Base-by-base conservation (phyloP, 2,113 vertebrate genomes). In the Halichoeres trimaculatus region DNA sequence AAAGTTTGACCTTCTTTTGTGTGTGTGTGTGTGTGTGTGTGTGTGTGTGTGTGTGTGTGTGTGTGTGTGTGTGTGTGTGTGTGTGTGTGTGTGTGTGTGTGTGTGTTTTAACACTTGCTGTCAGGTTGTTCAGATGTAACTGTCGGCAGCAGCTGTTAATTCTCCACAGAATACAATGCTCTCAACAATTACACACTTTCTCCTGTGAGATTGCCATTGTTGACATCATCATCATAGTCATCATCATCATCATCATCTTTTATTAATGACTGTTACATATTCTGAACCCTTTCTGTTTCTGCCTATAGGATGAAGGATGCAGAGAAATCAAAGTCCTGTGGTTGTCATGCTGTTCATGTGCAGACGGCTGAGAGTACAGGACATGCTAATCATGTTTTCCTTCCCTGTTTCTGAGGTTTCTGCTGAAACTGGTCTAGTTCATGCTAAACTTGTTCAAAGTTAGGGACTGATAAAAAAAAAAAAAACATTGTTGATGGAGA, bases 1-100 rank as follows among this genome's bases (percentile, higher is more conserved):
- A 8, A 11, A 64, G 41, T n/a, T 81, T 16, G 52, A 67, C 48
- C 60, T 6, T 6, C n/a, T n/a, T n/a, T n/a, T n/a, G 24, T 64
- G 56, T 68, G 16, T 43, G 41, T 48, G 1, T 2, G 58, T 19
- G 1, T 47, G 4, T 69, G 58, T 63, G 66, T 48, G n/a, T 74
- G 38, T 52, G 38, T 36, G 50, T 50, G 1, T 2, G 58, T 19
- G 1, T 47, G 4, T 64, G 58, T 63, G 66, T 48, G n/a, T 74
- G 38, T 52, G 38, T 36, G 50, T 74, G n/a, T 55, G 58, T 56
- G 41, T 45, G 30, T 34, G 43, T 38, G 19, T 38, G 20, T 23
- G 35, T 52, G n/a, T 38, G 35, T 26, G 16, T 52, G 5, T 38
- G 6, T 35, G 41, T 40, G 36, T 53, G 34, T 55, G 23, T 43